Evolutionary conservation across 2,888 invertebrate species (phyloP).

Genomic region (Ditula angustiorana): DNA sequence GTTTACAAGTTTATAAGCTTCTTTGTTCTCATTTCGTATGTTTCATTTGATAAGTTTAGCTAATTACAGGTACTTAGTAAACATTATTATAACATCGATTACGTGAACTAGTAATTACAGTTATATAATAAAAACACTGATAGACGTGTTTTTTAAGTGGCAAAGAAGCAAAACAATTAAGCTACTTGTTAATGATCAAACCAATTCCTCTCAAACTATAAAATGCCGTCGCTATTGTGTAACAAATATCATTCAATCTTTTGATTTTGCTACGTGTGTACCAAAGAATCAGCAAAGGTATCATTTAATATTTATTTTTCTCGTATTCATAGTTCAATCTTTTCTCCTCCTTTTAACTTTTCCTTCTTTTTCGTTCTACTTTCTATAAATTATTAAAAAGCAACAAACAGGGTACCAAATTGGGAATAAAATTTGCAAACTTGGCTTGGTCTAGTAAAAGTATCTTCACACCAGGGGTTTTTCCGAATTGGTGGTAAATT

Average conservation of each 20-base stretch:
- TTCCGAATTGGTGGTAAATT: no score
- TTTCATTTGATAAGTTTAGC: background rate
- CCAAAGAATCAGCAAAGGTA: background rate
- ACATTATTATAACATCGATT: background rate
- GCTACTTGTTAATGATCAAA: background rate
- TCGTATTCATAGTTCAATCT: background rate
- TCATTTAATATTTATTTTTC: background rate
- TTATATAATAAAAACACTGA: background rate
- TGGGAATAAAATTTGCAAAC: no score
- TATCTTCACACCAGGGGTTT: no score
- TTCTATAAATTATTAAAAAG: no score
- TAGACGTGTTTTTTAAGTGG: background rate
- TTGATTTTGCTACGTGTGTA: background rate
- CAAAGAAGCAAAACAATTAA: background rate
- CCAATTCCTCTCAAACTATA: background rate
- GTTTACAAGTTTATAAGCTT: background rate
- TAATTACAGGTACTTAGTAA: background rate
- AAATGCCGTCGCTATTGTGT: background rate
- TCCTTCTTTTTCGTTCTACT: no score
- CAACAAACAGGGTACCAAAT: no score
- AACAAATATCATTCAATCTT: background rate
- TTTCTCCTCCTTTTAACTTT: no score
- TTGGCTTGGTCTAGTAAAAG: no score
- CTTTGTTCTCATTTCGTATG: no score
- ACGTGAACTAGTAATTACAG: background rate